Percentiles rank a stretch among this genome's conserved stretches.
These are phyloP conservation scores for Phalacrocorax aristotelis DNA, from an alignment of 2,113 vertebrate genomes.

Conservation along the genomic window DNA sequence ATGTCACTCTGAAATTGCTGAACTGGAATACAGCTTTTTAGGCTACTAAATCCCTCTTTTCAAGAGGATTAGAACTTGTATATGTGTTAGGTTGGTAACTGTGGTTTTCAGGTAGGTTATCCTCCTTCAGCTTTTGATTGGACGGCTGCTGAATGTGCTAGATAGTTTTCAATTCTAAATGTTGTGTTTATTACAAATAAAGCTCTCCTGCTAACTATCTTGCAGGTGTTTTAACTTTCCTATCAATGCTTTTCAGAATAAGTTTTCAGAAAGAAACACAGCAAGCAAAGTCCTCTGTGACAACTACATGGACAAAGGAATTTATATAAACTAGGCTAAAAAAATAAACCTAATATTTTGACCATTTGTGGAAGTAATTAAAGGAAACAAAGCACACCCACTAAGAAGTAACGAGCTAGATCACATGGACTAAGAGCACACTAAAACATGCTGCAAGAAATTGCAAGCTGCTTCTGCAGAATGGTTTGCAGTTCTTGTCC, in stretches of 20 bases:
- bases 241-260: background rate
- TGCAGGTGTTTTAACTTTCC: background rate
- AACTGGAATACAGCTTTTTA: background rate
- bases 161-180: background rate
- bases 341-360: background rate
- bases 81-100: background rate
- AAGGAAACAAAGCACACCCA: background rate
- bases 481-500: background rate
- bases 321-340: background rate
- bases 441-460: background rate
- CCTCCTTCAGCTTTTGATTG: background rate
- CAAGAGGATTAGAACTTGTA: background rate
- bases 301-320: background rate
- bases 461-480: background rate
- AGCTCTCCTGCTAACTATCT: background rate
- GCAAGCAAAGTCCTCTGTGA: background rate
- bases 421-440: background rate
- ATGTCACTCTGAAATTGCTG: background rate
- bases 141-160: background rate
- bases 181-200: background rate
- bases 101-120: background rate
- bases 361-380: background rate
- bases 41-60: background rate
- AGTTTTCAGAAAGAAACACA: background rate
- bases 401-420: background rate